phyloP scores from a whole-genome alignment of 2,797 vertebrate genomes.

The Synaphobranchus kaupii region DNA sequence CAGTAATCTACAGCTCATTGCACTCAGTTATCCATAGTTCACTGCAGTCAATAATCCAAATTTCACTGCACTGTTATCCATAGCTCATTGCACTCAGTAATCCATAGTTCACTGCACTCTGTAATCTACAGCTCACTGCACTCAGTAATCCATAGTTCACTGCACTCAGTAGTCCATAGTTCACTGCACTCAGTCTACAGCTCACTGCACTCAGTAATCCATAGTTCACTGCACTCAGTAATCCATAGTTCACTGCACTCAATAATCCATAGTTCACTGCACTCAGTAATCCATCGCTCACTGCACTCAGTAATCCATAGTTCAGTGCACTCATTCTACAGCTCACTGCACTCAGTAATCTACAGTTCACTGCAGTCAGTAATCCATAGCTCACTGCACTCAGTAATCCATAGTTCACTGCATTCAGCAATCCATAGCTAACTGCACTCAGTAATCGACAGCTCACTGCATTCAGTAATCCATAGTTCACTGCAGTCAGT shows the following conservation, averaged over 20 bases:
- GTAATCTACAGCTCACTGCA: neutral
- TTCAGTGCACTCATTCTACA: neutral
- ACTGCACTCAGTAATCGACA: neutral
- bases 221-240: neutral
- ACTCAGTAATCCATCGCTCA: neutral
- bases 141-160: neutral
- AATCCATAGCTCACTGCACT: neutral
- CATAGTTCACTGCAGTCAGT: neutral
- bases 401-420: neutral
- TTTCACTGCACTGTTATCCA: no score
- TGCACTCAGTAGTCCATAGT: neutral
- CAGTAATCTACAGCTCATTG: neutral
- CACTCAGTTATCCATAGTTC: neutral
- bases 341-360: neutral
- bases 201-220: neutral
- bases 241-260: neutral
- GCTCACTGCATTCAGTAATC: neutral
- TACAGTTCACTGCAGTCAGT: neutral
- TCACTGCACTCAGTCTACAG: neutral
- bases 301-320: neutral
- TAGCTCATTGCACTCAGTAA: neutral
- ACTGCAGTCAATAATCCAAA: neutral
- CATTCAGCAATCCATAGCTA: neutral
- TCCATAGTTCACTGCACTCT: neutral
- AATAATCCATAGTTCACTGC: neutral